Evolutionary conservation across 2,888 invertebrate genomes (phyloP), one percentile per base, ranked within the genome.

Genomic region (Abscondita cerata): DNA sequence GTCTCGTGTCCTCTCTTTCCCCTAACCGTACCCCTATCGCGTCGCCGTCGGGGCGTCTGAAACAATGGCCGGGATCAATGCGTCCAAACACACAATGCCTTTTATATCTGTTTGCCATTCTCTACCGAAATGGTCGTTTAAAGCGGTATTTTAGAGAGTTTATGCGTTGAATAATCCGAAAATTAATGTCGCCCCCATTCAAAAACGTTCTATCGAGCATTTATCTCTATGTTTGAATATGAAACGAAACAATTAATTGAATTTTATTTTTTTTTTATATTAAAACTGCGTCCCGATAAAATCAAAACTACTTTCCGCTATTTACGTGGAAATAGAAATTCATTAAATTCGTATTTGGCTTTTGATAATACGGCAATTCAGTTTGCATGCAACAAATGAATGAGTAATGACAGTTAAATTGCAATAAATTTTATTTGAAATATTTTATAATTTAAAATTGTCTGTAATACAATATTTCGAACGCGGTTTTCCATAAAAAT

Each of bases 41-140:
- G 66, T 61, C 66, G 66, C 66, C 66, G 63, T 63, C 63, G 58
- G 57, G 66, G 59, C 66, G 66, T 57, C 61, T 63, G 59, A 66
- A 64, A 66, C 66, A 66, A 66, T 66, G 63, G 66, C 61, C 59
- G 66, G 57, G 64, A 64, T 64, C 64, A 64, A 64, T 64, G 64
- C 64, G 60, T 64, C 60, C 64, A 56, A 60, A 55, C 44, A 64
- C 56, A 63, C 63, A 63, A 63, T 59, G 63, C 63, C 63, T 59
- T 59, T 63, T 63, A 63, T 63, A 63, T 63, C 59, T 63, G 59
- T 59, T 63, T 59, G 53, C 63, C 34, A 63, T 63, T 63, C 63
- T 56, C 52, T 53, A 38, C 59, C 48, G 55, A 63, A 62, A 63
- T 59, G 52, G 59, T 59, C 63, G 63, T 63, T 63, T 63, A 63